Base-by-base conservation (phyloP, 2,797 vertebrate species). In the Falco cherrug region DNA sequence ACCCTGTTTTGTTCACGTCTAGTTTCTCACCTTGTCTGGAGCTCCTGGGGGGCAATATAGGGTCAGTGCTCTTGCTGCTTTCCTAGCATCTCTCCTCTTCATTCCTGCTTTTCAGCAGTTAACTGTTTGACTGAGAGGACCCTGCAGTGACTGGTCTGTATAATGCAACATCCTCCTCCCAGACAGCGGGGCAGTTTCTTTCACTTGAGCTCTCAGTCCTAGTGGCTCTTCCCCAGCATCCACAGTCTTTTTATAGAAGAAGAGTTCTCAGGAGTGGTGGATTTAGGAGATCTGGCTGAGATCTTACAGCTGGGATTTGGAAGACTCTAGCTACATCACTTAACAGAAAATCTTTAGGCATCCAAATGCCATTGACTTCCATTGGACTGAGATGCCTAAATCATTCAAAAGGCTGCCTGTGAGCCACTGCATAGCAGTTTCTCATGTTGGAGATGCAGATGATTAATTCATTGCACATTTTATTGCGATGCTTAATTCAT, bases 401-500 rank as follows among this genome's bases (percentile, higher is more conserved):
- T 76, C 63, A 16, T 54, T 83, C 70, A 41, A 28, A 76, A 60
- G 22, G 14, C 63, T 78, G 79, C 83, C 86, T 77, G 85, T 5
- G 81, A 90, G 90, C 82, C 84, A 59, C 84, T 16, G 70, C 9
- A 0, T n/a, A 50, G 85, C 89, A 51, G 54, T 82, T 96, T 95
- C 94, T 96, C 95, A 88, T 18, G 4, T 76, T 76, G 88, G 74
- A 79, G 59, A 81, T 56, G 74, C 61, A 51, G 85, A 65, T 93
- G 91, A 95, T 91, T 86, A 84, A 95, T 96, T 89, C 90, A 79
- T 84, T 56, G 87, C 87, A 56, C 93, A 90, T 96, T 95, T 94
- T 76, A 88, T 76, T 67, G 93, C 15, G 1, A 29, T 28, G 82
- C 77, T 91, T 76, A 53, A 94, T 95, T 91, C 94, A 67, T 3